A percentile compares a stretch with the other conserved stretches of the same genome.
Evolutionary conservation across 2,113 vertebrate species (phyloP).

Genomic region (Gracilinanus agilis): DNA sequence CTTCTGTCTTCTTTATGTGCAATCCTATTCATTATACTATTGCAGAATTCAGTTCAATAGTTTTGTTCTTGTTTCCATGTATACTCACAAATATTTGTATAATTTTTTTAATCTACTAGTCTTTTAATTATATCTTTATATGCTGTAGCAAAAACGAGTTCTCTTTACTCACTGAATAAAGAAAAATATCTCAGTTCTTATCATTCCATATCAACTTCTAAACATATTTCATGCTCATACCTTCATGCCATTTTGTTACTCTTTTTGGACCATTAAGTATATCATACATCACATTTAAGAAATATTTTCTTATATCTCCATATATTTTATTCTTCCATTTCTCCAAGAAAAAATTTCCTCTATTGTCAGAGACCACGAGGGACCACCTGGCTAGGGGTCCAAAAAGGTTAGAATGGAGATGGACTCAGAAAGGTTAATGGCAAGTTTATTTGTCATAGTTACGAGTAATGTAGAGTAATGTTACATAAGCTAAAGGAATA

Average conservation of each 20-base stretch:
- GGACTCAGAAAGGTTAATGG: too few species aligned
- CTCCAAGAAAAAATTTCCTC: not conserved
- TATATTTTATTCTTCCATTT: not conserved
- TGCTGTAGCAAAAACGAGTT: not conserved
- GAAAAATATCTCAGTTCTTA: not conserved
- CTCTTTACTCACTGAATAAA: not conserved
- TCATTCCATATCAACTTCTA: not conserved
- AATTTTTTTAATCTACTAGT: not conserved
- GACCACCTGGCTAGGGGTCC: too few species aligned
- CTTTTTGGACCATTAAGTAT: not conserved
- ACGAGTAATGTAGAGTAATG: too few species aligned
- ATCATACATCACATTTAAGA: not conserved
- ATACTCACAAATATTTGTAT: not conserved
- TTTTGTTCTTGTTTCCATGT: too few species aligned
- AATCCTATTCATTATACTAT: too few species aligned
- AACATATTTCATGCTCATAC: not conserved
- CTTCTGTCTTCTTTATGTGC: too few species aligned
- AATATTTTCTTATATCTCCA: too few species aligned
- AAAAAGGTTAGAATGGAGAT: too few species aligned
- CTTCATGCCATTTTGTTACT: not conserved
- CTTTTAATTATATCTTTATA: not conserved
- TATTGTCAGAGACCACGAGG: not conserved
- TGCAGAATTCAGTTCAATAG: too few species aligned
- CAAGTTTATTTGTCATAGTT: too few species aligned
- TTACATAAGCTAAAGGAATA: too few species aligned